Conservation (phyloP, 2,113 vertebrate species). For the Gavia stellata region DNA sequence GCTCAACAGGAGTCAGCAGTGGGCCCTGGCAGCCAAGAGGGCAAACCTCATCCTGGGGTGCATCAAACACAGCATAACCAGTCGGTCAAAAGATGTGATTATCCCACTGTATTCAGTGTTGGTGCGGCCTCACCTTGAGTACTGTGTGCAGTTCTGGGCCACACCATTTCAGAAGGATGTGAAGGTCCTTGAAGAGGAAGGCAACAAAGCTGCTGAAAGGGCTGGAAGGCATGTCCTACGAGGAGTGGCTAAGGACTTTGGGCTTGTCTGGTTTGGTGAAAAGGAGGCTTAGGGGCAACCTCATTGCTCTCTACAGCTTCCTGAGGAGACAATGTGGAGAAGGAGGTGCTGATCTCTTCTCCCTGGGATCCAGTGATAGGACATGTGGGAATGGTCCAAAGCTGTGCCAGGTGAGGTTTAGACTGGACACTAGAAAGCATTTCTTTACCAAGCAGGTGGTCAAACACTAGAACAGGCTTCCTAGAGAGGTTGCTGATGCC, state of each 20-base stretch:
- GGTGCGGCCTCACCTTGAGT: neutral
- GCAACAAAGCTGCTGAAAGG: neutral
- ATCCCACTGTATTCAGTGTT: neutral
- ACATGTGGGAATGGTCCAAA: too few species aligned
- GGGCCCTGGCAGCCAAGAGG: neutral
- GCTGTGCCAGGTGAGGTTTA: neutral
- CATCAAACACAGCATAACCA: neutral
- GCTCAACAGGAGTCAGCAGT: neutral
- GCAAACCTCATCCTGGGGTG: neutral
- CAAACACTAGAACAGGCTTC: neutral
- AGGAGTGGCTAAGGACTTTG: neutral
- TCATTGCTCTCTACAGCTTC: too few species aligned
- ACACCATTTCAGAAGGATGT: neutral
- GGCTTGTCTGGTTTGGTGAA: neutral
- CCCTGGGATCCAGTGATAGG: too few species aligned
- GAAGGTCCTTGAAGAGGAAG: neutral
- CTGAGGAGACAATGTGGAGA: too few species aligned
- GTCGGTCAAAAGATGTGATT: neutral
- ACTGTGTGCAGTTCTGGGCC: neutral
- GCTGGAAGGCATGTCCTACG: neutral
- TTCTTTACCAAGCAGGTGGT: neutral
- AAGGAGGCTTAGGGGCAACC: too few species aligned
- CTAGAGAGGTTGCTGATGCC: neutral
- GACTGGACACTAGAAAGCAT: neutral
- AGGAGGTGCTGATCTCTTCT: too few species aligned